Evolutionary conservation across 2,888 invertebrate species (phyloP).

Genomic region (Morinoia aosen): DNA sequence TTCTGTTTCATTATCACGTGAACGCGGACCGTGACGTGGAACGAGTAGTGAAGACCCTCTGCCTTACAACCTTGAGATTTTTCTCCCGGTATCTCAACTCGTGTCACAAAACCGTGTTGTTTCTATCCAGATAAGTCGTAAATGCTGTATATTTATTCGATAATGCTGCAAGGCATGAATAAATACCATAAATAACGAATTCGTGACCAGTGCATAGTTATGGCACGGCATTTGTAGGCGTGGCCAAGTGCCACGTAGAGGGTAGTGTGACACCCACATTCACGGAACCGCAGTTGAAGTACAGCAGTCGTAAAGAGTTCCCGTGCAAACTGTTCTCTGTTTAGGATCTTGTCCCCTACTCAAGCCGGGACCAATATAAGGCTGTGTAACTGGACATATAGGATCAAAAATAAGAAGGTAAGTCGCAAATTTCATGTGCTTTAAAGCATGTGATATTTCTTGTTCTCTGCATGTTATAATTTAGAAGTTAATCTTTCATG

Average conservation of each 20-base stretch:
- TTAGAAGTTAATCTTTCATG: not conserved
- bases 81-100: not conserved
- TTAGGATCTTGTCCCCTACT: not conserved
- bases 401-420: not conserved
- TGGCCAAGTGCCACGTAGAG: not conserved
- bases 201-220: not conserved
- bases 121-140: not conserved
- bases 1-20: not conserved
- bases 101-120: not conserved
- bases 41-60: not conserved
- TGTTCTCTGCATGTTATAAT: not conserved
- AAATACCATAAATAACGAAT: not conserved
- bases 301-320: not conserved
- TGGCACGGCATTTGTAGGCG: not conserved
- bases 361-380: not conserved
- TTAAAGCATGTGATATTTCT: not conserved
- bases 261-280: not conserved
- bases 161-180: not conserved
- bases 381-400: not conserved
- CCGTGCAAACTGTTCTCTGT: not conserved
- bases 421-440: not conserved
- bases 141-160: not conserved
- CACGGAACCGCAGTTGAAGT: not conserved
- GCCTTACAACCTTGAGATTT: not conserved
- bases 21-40: slow-evolving; percentile 3